phyloP scores from a whole-genome alignment of 2,888 invertebrate genomes.

The Emesis russula region DNA sequence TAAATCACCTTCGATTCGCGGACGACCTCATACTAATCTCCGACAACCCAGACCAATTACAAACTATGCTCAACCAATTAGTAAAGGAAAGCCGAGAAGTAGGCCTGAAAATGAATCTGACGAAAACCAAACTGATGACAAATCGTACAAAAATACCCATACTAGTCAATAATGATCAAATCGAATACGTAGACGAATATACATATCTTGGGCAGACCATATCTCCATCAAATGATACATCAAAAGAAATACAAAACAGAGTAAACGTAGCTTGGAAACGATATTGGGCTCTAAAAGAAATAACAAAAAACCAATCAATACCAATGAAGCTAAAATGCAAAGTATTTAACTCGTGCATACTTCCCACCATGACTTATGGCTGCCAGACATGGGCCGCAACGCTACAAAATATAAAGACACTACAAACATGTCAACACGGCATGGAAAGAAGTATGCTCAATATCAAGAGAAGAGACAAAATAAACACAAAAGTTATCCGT shows the following conservation, averaged over 20 bases:
- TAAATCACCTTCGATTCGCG: conserved; percentile 41
- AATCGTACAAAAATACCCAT: neutral
- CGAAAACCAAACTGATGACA: conserved; percentile 38
- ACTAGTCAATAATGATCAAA: neutral
- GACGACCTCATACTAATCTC: conserved; percentile 28
- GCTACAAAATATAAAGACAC: no score
- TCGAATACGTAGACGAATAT: conserved; percentile 13
- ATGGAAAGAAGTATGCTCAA: conserved; percentile 33
- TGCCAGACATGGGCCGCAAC: no score
- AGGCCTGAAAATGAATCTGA: conserved; percentile 24
- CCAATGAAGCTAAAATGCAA: neutral
- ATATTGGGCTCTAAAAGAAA: conserved; percentile 36
- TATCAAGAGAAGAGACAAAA: neutral
- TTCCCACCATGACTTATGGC: neutral
- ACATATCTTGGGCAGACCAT: neutral
- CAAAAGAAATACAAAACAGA: conserved; percentile 62
- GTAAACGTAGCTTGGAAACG: conserved; percentile 50
- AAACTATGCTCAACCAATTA: conserved; percentile 28
- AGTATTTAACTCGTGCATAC: neutral
- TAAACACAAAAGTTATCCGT: neutral
- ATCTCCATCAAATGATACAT: conserved; percentile 42
- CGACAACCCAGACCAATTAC: conserved; percentile 19
- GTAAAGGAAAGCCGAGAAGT: conserved; percentile 6
- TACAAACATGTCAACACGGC: neutral
- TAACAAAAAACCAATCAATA: neutral